These are phyloP conservation scores for Bombylius major DNA, from an alignment of 2,888 invertebrate species.

Conservation along the genomic window DNA sequence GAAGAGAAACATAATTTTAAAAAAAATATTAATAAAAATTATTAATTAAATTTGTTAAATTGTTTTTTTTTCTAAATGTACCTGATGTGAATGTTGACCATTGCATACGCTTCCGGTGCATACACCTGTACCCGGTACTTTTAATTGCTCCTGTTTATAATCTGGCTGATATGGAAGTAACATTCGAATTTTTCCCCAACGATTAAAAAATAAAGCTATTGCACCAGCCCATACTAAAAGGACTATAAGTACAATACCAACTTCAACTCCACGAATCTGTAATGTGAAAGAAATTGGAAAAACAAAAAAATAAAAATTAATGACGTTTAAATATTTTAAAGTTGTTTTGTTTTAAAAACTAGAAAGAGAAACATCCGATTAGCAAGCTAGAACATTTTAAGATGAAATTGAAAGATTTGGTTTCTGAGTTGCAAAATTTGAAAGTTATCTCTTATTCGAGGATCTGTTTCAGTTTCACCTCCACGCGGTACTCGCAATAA, in stretches of 20 bases:
- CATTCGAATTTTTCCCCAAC: constrained; percentile 86
- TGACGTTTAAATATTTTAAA: too few species aligned
- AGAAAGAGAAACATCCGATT: too few species aligned
- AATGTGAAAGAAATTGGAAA: constrained; percentile 6
- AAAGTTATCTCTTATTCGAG: too few species aligned
- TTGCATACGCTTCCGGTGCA: constrained; percentile 49
- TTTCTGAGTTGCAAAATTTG: too few species aligned
- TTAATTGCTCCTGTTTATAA: constrained; percentile 77
- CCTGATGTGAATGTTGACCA: constrained; percentile 44
- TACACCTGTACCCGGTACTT: constrained; percentile 61
- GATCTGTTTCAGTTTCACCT: too few species aligned
- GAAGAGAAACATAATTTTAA: too few species aligned
- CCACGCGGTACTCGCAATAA: too few species aligned
- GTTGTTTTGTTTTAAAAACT: too few species aligned
- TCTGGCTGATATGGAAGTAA: constrained; percentile 82
- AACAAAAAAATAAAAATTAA: neutral
- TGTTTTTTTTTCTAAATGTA: constrained; percentile 13
- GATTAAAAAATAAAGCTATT: constrained; percentile 73
- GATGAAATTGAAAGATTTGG: too few species aligned
- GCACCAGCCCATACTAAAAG: constrained; percentile 77
- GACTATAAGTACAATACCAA: constrained; percentile 74
- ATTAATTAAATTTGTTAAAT: neutral
- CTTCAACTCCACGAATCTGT: constrained; percentile 80
- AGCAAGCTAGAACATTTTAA: too few species aligned
- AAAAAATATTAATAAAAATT: too few species aligned